Percentiles rank a stretch among this genome's conserved stretches.
Conservation (phyloP, 2,113 vertebrate genomes). For the Parus major region DNA sequence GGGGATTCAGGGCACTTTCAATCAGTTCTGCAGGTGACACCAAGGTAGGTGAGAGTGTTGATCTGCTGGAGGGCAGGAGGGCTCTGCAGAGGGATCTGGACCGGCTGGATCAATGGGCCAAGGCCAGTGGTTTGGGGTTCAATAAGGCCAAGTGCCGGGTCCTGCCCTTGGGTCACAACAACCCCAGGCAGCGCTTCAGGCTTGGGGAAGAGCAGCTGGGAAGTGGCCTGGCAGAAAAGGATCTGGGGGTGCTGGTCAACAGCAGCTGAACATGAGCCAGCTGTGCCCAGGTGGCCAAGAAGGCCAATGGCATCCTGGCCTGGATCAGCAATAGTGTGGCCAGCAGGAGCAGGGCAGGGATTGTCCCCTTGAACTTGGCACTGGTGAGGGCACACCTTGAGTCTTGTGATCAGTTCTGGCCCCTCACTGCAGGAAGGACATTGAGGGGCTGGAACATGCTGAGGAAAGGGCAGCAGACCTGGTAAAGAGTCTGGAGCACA, state of each 20-base stretch:
- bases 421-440: not conserved
- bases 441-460: rapidly evolving
- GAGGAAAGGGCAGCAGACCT: not conserved
- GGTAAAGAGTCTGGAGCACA: not conserved
- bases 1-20: not conserved
- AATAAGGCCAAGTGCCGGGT: rapidly evolving
- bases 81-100: not conserved
- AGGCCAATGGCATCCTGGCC: not conserved
- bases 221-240: not conserved
- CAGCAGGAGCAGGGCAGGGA: not conserved
- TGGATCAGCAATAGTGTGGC: not conserved
- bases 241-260: not conserved
- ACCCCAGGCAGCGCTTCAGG: not conserved
- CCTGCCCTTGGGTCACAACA: not conserved
- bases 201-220: too few species aligned
- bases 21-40: not conserved
- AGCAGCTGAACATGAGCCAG: not conserved
- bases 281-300: not conserved
- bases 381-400: rapidly evolving
- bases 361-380: not conserved
- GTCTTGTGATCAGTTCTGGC: not conserved
- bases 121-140: not conserved
- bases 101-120: rapidly evolving
- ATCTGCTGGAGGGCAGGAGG: not conserved
- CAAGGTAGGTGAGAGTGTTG: not conserved